These are phyloP conservation scores for Epirrhoe alternata DNA, from an alignment of 2,888 invertebrate species.

Conservation along the genomic window DNA sequence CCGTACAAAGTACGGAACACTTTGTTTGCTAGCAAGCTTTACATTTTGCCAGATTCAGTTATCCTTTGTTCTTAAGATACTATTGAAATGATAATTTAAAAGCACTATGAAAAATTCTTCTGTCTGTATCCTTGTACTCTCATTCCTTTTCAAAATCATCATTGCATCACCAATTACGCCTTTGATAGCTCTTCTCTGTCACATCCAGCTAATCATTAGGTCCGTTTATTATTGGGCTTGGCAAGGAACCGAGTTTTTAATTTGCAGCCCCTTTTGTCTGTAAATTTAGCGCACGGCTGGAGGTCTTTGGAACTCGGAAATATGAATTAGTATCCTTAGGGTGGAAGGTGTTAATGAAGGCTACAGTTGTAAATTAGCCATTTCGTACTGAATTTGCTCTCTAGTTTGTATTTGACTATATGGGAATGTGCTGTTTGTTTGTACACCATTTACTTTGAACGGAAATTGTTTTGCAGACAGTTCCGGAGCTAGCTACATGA, in stretches of 20 bases:
- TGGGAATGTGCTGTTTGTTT: slow-evolving; percentile 6
- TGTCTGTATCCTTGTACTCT: background rate
- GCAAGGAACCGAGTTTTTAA: slow-evolving; percentile 74
- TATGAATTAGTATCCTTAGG: slow-evolving; percentile 75
- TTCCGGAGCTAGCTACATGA: background rate
- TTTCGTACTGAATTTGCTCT: slow-evolving; percentile 26
- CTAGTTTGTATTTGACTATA: slow-evolving; percentile 3
- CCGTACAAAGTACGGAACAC: too few species aligned
- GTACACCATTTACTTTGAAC: background rate
- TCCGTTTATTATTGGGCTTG: slow-evolving; percentile 65
- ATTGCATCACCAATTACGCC: slow-evolving; percentile 12
- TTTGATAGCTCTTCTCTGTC: slow-evolving; percentile 39
- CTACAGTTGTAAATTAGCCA: slow-evolving; percentile 51
- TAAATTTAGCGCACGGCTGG: slow-evolving; percentile 74
- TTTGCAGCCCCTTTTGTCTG: slow-evolving; percentile 75
- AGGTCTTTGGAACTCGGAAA: slow-evolving; percentile 67
- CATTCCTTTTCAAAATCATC: slow-evolving; percentile 15
- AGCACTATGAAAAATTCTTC: background rate
- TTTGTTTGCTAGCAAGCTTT: too few species aligned
- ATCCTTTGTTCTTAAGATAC: too few species aligned
- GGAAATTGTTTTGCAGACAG: slow-evolving; percentile 6
- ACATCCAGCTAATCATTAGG: slow-evolving; percentile 53
- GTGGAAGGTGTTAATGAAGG: slow-evolving; percentile 66
- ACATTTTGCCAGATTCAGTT: too few species aligned
- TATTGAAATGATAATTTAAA: background rate